phyloP scores from a whole-genome alignment of 2,113 vertebrate genomes.

The Brienomyrus brachyistius region DNA sequence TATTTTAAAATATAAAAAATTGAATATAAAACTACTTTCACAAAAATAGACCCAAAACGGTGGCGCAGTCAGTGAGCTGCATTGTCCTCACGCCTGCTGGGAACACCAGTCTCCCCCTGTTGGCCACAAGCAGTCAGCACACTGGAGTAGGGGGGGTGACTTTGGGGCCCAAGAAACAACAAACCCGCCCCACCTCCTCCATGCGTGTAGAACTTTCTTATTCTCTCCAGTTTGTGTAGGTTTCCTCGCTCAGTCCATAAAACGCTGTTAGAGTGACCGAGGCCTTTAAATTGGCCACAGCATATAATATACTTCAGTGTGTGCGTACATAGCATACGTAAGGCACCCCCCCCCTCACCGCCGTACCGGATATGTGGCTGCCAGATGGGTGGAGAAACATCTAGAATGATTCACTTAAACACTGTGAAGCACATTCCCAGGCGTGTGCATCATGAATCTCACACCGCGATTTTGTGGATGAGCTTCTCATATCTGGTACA shows the following conservation, averaged over 20 bases:
- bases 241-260: background rate
- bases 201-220: background rate
- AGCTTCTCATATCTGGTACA: constrained; percentile 6
- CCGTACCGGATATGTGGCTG: background rate
- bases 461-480: background rate
- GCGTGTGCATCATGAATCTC: background rate
- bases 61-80: background rate
- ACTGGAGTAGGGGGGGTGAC: background rate
- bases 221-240: background rate
- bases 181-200: background rate
- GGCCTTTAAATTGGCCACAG: background rate
- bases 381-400: background rate
- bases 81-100: background rate
- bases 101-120: background rate
- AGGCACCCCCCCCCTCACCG: background rate
- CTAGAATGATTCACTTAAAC: background rate
- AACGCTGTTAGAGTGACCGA: background rate
- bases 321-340: background rate
- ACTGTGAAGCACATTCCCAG: background rate
- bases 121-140: background rate
- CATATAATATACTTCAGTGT: background rate
- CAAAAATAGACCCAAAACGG: background rate
- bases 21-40: background rate
- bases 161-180: background rate
- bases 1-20: background rate